Base-by-base conservation (phyloP, 2,113 vertebrate genomes). In the Galeopterus variegatus region DNA sequence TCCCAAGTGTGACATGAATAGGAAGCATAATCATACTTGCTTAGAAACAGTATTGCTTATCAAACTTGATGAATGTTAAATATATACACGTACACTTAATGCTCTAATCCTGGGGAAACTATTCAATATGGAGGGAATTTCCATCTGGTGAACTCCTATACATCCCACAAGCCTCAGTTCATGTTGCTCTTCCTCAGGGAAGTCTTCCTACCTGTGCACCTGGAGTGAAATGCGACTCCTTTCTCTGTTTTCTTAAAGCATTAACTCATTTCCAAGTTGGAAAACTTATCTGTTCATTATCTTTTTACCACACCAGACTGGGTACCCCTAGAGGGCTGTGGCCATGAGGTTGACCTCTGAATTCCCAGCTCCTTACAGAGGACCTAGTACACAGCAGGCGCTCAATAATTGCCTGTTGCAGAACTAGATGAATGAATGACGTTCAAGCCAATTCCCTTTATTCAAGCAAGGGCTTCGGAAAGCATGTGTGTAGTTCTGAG, bases 361-460 rank as follows among this genome's bases (percentile, higher is more conserved):
- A 13, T 60, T 50, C 12, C 58, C 0, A 2, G 28, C 9, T 88
- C 50, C n/a, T 73, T 33, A 23, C 7, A n/a, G 50, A 88, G 21
- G 18, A 9, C 62, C 12, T 21, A 2, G 90, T 41, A 76, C 33
- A 33, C 3, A 67, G 45, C 33, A 69, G 73, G 88, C 7, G 33
- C 54, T 93, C 41, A 65, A 62, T 69, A 82, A 72, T 48, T 60
- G 56, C 52, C 65, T 52, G 36, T 31, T 60, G 70, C 5, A 90
- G 70, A 89, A 14, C 28, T 48, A 26, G 77, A 45, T 93, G 97
- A 95, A 94, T 94, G 95, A 84, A 85, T 52, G 95, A 77, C 21
- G 12, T 33, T 33, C 45, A 4, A 8, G 4, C 87, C 79, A 11
- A 62, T 93, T 80, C 48, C 80, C 26, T 92, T 62, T 65, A 95